Base-by-base conservation (phyloP, 2,888 invertebrate species). In the Tachina grossa region DNA sequence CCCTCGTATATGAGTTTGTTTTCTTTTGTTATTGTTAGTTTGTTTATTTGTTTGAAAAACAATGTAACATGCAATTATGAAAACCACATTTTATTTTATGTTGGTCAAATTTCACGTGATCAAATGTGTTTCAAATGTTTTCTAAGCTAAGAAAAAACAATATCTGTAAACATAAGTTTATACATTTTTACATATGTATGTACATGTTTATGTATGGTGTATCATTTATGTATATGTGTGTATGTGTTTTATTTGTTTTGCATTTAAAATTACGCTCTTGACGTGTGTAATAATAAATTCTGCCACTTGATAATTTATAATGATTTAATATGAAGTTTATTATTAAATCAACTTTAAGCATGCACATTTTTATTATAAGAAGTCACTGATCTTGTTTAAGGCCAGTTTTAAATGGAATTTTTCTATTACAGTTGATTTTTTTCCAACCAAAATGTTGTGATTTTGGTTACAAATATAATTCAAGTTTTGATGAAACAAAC, bases 371-470 rank as follows among this genome's bases (percentile, higher is more conserved):
- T 10, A 14, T 65, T 45, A 11, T 39, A n/a, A 57, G 19, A 77
- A 85, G 85, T 82, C 85, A 85, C 82, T 82, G 85, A 85, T 85
- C 81, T 85, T 85, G 68, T 74, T 85, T 78, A 69, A 85, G 85
- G 85, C 69, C 81, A 81, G 74, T 55, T 66, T 77, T 51, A 63
- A 80, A 77, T 49, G 22, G 59, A 65, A 59, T 43, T 65, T 69
- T 69, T 45, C 6, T n/a, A 11, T 43, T 69, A 22, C 65, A 22
- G n/a, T 55, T 10, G 2, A 45, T 47, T 75, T 72, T 57, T 43
- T 39, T 14, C 22, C 39, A 19, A 59, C 1, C 14, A 41, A 51
- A 57, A 19, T 65, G 14, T 41, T 66, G 45, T 2, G 1, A 22
- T 31, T 81, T 74, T 59, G 59, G 41, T 3, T 51, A 13, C 39